Evolutionary conservation across 2,113 vertebrate species (phyloP).

Genomic region (Sylvilagus bachmani): DNA sequence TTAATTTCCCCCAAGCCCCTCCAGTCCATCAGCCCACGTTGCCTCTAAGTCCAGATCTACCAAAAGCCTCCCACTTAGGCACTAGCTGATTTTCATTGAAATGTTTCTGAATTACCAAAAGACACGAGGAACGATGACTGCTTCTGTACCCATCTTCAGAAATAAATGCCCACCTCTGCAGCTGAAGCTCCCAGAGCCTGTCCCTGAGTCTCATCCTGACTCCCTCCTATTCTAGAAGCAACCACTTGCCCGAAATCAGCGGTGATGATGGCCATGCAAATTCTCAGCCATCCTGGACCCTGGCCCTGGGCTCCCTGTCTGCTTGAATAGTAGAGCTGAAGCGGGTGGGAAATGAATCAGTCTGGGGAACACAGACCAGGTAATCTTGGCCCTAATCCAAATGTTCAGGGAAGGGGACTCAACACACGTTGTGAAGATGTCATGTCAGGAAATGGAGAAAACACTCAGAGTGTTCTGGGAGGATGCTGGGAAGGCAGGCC

Average conservation of each 20-base stretch:
- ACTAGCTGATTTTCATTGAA: background rate
- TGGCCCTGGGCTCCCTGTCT: background rate
- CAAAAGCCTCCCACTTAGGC: background rate
- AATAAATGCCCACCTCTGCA: background rate
- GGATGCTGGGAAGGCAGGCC: background rate
- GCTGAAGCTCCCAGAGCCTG: background rate
- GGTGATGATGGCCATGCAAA: background rate
- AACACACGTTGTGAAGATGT: background rate
- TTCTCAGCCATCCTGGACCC: background rate
- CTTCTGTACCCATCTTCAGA: constrained; percentile 3
- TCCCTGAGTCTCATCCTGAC: background rate
- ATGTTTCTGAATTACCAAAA: constrained; percentile 53
- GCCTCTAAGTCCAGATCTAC: background rate
- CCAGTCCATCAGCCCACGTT: background rate
- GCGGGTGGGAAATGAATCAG: background rate
- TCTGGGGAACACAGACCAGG: background rate
- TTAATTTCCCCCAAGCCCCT: background rate
- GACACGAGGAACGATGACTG: background rate
- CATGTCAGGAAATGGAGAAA: constrained; percentile 48
- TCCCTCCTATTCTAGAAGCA: background rate
- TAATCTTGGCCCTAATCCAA: constrained; percentile 12
- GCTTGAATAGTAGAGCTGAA: background rate
- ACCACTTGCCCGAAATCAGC: constrained; percentile 28
- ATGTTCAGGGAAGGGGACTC: background rate
- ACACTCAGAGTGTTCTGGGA: constrained; percentile 25